Evolutionary conservation across 2,888 invertebrate species (phyloP).

Genomic region (Cecidostiba fungosa): DNA sequence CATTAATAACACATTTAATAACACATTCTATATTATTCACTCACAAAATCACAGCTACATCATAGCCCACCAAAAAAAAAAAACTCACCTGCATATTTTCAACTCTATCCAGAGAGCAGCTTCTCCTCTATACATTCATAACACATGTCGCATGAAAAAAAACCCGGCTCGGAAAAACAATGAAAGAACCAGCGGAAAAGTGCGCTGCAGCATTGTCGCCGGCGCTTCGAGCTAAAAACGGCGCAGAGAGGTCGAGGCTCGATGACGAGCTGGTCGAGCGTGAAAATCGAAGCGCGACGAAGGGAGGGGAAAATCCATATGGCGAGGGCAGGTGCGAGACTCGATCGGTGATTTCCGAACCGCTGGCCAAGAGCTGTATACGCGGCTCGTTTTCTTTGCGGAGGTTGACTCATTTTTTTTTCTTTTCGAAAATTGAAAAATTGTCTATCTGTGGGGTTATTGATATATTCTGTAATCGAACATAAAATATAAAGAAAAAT

Average conservation of each 20-base stretch:
- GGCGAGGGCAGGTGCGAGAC: conserved; percentile 15
- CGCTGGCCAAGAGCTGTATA: conserved; percentile 18
- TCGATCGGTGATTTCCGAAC: conserved; percentile 56
- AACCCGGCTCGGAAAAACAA: conserved; percentile 10
- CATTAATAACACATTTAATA: background rate
- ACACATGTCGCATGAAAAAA: background rate
- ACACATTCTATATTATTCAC: background rate
- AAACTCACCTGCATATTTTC: background rate
- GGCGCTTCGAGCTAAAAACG: conserved; percentile 57
- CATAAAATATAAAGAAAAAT: background rate
- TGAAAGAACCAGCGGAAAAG: conserved; percentile 35
- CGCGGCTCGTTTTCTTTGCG: conserved; percentile 13
- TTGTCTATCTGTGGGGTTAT: background rate
- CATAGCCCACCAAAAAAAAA: background rate
- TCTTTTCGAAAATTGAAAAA: conserved; percentile 11
- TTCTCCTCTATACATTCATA: background rate
- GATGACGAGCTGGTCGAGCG: conserved; percentile 59
- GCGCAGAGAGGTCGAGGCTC: conserved; percentile 61
- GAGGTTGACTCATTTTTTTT: background rate
- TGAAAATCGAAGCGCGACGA: conserved; percentile 58
- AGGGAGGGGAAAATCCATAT: conserved; percentile 58
- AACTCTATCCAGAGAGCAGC: background rate
- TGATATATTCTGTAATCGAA: too few relatives aligned
- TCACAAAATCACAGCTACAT: background rate
- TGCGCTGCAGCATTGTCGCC: background rate